These are phyloP conservation scores for Bombus impatiens DNA, from an alignment of 1,140 invertebrate species.

Conservation along the genomic window DNA sequence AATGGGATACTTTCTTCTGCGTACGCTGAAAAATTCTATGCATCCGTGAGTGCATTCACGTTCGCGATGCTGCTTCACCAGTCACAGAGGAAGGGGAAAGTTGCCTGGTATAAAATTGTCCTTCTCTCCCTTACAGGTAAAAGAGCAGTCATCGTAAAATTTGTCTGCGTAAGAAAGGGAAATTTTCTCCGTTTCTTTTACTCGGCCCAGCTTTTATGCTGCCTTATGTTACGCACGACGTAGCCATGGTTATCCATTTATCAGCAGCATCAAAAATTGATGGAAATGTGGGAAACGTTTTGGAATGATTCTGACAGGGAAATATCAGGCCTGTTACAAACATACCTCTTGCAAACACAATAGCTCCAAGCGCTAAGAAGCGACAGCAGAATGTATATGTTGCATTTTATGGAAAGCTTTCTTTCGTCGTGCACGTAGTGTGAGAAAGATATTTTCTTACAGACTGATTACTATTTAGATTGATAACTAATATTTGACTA, in stretches of 20 bases:
- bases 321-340: background rate
- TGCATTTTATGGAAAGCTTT: background rate
- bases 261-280: background rate
- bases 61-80: too few species aligned
- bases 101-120: slow-evolving; percentile 31
- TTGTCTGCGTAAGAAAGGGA: slow-evolving; percentile 3
- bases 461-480: background rate
- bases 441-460: background rate
- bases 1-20: slow-evolving; percentile 43
- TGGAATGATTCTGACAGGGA: background rate
- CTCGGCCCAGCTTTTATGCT: background rate
- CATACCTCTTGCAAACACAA: background rate
- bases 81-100: background rate
- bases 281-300: background rate
- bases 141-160: slow-evolving; percentile 32
- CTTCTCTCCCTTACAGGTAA: background rate
- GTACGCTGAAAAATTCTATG: slow-evolving; percentile 57
- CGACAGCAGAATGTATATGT: background rate
- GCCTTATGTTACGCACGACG: too few species aligned
- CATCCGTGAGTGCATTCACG: slow-evolving; percentile 42
- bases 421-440: too few species aligned
- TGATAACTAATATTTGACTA: background rate
- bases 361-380: background rate
- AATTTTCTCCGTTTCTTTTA: background rate
- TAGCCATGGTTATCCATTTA: background rate